Percentiles rank a stretch among this genome's conserved stretches.
phyloP scores from a whole-genome alignment of 2,113 vertebrate genomes.

The Labrus mixtus region DNA sequence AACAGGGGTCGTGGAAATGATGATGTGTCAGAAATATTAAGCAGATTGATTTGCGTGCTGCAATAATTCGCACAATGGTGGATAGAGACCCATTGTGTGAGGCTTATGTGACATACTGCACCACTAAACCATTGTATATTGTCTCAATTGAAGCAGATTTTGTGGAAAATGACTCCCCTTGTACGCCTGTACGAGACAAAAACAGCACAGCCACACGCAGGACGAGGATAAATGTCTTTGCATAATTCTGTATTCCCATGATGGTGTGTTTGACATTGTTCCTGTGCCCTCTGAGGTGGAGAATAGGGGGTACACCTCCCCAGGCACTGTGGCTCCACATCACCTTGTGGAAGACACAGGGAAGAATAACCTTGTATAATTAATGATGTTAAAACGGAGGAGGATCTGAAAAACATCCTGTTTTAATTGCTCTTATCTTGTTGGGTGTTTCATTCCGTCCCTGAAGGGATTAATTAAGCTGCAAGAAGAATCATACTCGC shows the following conservation, averaged over 20 bases:
- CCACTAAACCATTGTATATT: slow-evolving; percentile 30
- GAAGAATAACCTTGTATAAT: slow-evolving; percentile 72
- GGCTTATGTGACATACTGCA: slow-evolving; percentile 32
- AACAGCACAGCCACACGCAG: slow-evolving; percentile 13
- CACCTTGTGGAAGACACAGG: slow-evolving; percentile 56
- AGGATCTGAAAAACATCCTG: slow-evolving; percentile 54
- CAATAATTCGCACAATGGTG: slow-evolving; percentile 46
- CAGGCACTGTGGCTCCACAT: slow-evolving; percentile 43
- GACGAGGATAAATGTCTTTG: slow-evolving; percentile 66
- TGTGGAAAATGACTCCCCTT: slow-evolving; percentile 51
- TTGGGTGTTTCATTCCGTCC: slow-evolving; percentile 64
- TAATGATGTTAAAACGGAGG: slow-evolving; percentile 70
- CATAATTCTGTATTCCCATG: slow-evolving; percentile 64
- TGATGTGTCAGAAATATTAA: slow-evolving; percentile 70
- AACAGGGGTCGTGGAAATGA: slow-evolving; percentile 49
- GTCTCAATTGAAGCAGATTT: slow-evolving; percentile 43
- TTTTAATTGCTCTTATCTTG: slow-evolving; percentile 75
- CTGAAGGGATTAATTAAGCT: slow-evolving; percentile 74
- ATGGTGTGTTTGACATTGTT: slow-evolving; percentile 74
- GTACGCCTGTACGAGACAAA: slow-evolving; percentile 21
- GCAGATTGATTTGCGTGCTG: slow-evolving; percentile 64
- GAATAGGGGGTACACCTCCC: slow-evolving; percentile 43
- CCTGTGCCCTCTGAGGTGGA: slow-evolving; percentile 64
- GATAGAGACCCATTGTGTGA: slow-evolving; percentile 32
- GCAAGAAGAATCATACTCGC: slow-evolving; percentile 50